These are phyloP conservation scores for Ferrisia virgata DNA, from an alignment of 2,888 invertebrate species.

Conservation along the genomic window DNA sequence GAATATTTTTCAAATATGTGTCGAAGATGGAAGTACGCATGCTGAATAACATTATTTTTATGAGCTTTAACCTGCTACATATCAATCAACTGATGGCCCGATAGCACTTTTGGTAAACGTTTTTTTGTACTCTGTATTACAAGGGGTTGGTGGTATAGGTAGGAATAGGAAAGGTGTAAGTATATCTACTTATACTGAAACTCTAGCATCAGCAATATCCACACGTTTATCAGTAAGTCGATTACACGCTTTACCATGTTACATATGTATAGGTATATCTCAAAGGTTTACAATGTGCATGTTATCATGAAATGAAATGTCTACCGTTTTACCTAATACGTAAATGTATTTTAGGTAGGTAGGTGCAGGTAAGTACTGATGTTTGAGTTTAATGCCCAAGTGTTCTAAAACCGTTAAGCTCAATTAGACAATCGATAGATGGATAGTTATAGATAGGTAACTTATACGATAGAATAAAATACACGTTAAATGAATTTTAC, in stretches of 20 bases:
- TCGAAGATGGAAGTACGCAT: neutral
- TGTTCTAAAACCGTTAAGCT: neutral
- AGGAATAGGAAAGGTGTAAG: too few species aligned
- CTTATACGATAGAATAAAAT: too few species aligned
- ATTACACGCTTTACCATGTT: neutral
- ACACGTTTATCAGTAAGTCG: neutral
- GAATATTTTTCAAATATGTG: slow-evolving; percentile 1
- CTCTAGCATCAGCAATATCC: neutral
- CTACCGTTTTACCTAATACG: neutral
- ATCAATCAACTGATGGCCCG: neutral
- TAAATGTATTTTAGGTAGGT: neutral
- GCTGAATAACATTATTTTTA: neutral
- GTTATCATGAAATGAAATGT: neutral
- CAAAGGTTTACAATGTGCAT: neutral
- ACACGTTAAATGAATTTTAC: too few species aligned
- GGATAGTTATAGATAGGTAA: neutral
- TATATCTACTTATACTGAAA: neutral
- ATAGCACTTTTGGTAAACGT: neutral
- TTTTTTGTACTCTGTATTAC: neutral
- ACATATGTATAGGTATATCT: neutral
- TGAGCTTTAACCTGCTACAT: neutral
- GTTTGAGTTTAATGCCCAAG: neutral
- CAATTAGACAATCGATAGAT: neutral
- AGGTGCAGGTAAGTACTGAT: too few species aligned
- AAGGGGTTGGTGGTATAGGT: too few species aligned